Percentiles rank a stretch among this genome's conserved stretches.
Conservation (phyloP, 2,888 invertebrate species). For the Meghimatium bilineatum region DNA sequence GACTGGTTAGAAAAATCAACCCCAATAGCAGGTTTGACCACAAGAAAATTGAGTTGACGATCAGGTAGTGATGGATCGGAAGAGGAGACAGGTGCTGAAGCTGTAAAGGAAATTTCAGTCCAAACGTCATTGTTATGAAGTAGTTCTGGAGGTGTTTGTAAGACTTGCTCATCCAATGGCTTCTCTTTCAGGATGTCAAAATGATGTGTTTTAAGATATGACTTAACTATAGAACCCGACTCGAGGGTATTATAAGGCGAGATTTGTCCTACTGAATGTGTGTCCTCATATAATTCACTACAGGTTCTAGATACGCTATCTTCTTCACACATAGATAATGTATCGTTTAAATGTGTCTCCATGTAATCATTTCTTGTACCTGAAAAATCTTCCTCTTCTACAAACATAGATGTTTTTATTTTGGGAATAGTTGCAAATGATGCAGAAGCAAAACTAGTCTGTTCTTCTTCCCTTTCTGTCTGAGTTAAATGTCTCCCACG, state of each 20-base stretch:
- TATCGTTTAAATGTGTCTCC: conserved; percentile 28
- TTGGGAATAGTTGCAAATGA: neutral
- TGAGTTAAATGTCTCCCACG: neutral
- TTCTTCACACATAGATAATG: neutral
- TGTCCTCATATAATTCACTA: neutral
- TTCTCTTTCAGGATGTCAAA: neutral
- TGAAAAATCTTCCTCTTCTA: neutral
- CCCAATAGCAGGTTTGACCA: neutral
- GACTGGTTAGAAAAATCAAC: neutral
- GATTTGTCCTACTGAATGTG: neutral
- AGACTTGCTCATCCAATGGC: neutral
- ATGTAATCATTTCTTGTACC: neutral
- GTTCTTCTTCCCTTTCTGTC: neutral
- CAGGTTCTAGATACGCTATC: conserved; percentile 1
- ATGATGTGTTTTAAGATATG: neutral
- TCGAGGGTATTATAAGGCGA: no score
- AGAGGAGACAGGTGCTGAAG: neutral
- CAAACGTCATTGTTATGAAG: neutral
- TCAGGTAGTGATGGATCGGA: neutral
- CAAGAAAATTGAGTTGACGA: neutral
- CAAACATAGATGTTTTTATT: neutral
- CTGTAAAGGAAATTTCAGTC: neutral
- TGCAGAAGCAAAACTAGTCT: neutral
- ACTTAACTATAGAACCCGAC: neutral
- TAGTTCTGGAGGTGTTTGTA: neutral